Conservation (phyloP, 2,888 invertebrate species). For the Pteria penguin region DNA sequence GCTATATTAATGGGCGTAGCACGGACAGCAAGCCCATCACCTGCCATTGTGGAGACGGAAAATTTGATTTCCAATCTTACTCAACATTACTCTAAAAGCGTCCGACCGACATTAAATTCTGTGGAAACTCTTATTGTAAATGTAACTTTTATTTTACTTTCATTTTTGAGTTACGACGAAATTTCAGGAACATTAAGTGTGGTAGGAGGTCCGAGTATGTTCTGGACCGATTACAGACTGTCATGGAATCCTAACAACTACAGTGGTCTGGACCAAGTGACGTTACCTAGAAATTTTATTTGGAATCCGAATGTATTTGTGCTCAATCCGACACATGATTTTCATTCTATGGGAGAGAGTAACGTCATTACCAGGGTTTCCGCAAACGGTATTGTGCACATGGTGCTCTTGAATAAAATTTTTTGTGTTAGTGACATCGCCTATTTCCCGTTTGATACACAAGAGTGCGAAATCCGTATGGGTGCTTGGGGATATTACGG, state of each 20-base stretch:
- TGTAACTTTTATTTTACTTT: neutral
- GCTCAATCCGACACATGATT: neutral
- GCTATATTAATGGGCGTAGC: too few relatives aligned
- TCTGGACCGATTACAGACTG: neutral
- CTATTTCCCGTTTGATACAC: constrained; percentile 7
- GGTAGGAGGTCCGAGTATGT: neutral
- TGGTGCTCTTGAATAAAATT: neutral
- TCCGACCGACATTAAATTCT: neutral
- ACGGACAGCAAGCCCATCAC: too few relatives aligned
- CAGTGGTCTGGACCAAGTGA: neutral
- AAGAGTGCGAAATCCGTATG: neutral
- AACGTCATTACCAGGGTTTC: neutral
- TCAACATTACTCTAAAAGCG: neutral
- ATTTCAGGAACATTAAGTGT: neutral
- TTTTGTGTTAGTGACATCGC: neutral
- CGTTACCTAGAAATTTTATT: neutral
- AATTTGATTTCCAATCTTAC: neutral
- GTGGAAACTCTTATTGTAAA: neutral
- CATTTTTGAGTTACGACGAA: neutral
- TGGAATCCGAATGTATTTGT: constrained; percentile 1
- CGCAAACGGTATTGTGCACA: neutral
- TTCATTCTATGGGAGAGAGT: neutral
- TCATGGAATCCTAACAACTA: neutral
- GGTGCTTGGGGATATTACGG: neutral
- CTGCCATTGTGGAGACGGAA: neutral